Conservation (phyloP, 2,888 invertebrate species). For the Acronicta aceris region DNA sequence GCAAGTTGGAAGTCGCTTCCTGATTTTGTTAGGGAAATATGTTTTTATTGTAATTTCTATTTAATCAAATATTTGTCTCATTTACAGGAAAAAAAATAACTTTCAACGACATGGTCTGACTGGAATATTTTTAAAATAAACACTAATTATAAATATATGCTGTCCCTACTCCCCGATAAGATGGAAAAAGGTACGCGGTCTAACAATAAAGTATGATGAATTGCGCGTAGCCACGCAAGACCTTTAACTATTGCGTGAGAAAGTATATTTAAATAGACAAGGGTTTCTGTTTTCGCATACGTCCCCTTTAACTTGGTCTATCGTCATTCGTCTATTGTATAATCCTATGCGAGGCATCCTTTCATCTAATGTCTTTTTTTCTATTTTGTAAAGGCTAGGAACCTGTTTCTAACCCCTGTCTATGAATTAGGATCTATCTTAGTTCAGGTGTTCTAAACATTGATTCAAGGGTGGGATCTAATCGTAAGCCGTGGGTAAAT, state of each 20-base stretch:
- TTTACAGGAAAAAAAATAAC: background rate
- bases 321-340: slow-evolving; percentile 66
- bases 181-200: slow-evolving; percentile 20
- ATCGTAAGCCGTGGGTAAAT: slow-evolving; percentile 19
- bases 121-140: slow-evolving; percentile 4
- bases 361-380: slow-evolving; percentile 76
- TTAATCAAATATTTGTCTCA: slow-evolving; percentile 18
- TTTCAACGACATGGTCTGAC: background rate
- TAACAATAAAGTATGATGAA: slow-evolving; percentile 43
- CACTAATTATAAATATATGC: slow-evolving; percentile 28
- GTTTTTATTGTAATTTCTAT: slow-evolving; percentile 23
- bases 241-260: slow-evolving; percentile 75
- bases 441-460: slow-evolving; percentile 65
- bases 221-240: slow-evolving; percentile 51
- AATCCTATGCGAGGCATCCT: slow-evolving; percentile 68
- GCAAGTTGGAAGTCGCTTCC: slow-evolving; percentile 69
- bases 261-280: slow-evolving; percentile 70
- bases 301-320: slow-evolving; percentile 66
- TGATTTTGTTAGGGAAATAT: slow-evolving; percentile 58
- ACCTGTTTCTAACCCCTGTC: slow-evolving; percentile 78
- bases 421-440: slow-evolving; percentile 56
- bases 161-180: slow-evolving; percentile 35
- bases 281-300: slow-evolving; percentile 67
- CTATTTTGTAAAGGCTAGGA: slow-evolving; percentile 73
- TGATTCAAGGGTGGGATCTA: slow-evolving; percentile 47